phyloP scores from a whole-genome alignment of 2,888 invertebrate species.

The Phlogophora meticulosa region DNA sequence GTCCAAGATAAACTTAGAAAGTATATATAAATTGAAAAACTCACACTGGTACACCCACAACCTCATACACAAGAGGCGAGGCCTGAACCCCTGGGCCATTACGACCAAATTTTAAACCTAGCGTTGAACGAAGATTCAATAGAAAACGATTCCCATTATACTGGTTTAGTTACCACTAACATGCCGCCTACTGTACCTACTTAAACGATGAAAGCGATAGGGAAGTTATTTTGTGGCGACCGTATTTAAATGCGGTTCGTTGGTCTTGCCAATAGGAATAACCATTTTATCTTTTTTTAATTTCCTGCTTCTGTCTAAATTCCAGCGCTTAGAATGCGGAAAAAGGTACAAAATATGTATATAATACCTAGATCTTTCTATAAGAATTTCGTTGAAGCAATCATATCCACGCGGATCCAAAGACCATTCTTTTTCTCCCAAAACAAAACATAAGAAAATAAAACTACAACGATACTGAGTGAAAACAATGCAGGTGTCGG shows the following conservation, averaged over 20 bases:
- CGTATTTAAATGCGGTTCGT: background rate
- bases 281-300: background rate
- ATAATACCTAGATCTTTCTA: background rate
- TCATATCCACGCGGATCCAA: slow-evolving; percentile 2
- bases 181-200: background rate
- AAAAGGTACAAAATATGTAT: background rate
- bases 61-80: no score
- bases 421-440: slow-evolving; percentile 51
- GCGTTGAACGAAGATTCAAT: no score
- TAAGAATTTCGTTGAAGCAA: background rate
- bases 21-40: no score
- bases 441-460: slow-evolving; percentile 72
- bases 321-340: background rate
- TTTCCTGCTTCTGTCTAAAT: slow-evolving; percentile 14
- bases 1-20: no score
- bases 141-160: no score
- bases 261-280: background rate
- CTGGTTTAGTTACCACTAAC: no score
- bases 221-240: background rate
- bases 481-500: slow-evolving; percentile 90
- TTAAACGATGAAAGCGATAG: background rate
- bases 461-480: slow-evolving; percentile 72
- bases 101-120: no score
- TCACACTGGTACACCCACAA: no score
- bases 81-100: no score